These are phyloP conservation scores for Lypha dubia DNA, from an alignment of 2,888 invertebrate genomes.

Conservation along the genomic window DNA sequence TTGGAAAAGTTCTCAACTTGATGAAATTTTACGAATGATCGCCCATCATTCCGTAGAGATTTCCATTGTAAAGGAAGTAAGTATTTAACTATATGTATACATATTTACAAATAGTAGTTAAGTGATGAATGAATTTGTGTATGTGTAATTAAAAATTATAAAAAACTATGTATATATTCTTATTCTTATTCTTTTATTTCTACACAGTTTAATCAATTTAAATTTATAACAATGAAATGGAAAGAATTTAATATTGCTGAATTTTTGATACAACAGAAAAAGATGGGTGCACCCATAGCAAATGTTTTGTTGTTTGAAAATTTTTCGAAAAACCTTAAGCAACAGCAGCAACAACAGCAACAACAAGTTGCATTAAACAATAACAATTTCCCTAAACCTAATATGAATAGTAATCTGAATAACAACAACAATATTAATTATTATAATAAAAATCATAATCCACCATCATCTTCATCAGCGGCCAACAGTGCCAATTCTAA, in stretches of 20 bases:
- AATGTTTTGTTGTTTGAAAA: slow-evolving; percentile 80
- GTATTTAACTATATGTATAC: slow-evolving; percentile 47
- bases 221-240: slow-evolving; percentile 81
- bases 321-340: slow-evolving; percentile 79
- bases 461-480: slow-evolving; percentile 41
- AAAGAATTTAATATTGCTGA: slow-evolving; percentile 81
- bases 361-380: slow-evolving; percentile 62
- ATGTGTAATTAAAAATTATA: background rate
- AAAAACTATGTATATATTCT: too few species aligned
- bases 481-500: slow-evolving; percentile 49
- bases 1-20: slow-evolving; percentile 79
- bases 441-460: slow-evolving; percentile 64
- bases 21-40: slow-evolving; percentile 77
- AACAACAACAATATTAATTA: slow-evolving; percentile 71
- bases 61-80: slow-evolving; percentile 77
- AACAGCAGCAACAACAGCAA: slow-evolving; percentile 69
- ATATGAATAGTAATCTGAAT: slow-evolving; percentile 64
- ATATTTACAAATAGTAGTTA: background rate
- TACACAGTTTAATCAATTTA: slow-evolving; percentile 77
- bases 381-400: slow-evolving; percentile 65
- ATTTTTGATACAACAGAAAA: slow-evolving; percentile 80
- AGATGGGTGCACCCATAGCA: slow-evolving; percentile 80
- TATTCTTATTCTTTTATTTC: slow-evolving; percentile 15
- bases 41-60: slow-evolving; percentile 78
- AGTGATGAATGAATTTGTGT: too few species aligned